A percentile compares a stretch with the other conserved stretches of the same genome.
These are phyloP conservation scores for Diarsia brunnea DNA, from an alignment of 2,888 invertebrate species.

Conservation along the genomic window DNA sequence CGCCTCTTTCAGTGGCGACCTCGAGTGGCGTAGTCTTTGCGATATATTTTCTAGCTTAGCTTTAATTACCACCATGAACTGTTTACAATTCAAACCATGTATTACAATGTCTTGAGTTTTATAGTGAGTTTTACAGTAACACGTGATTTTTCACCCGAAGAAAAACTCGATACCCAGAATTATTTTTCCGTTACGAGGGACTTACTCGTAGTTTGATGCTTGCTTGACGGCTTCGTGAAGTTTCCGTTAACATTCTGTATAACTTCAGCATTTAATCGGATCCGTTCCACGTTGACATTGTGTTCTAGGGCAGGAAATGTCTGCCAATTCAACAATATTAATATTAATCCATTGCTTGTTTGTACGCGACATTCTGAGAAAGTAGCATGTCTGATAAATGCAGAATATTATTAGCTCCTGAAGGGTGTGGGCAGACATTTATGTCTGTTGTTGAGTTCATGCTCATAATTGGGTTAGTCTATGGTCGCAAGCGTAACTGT, in stretches of 20 bases:
- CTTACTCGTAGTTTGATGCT: too few species aligned
- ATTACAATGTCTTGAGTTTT: too few species aligned
- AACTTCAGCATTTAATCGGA: background rate
- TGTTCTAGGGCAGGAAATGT: conserved; percentile 5
- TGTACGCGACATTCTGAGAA: background rate
- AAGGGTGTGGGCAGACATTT: conserved; percentile 15
- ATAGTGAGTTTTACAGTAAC: too few species aligned
- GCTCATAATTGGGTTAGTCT: background rate
- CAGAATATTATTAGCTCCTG: conserved; percentile 9
- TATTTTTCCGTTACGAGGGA: too few species aligned
- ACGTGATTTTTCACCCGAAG: too few species aligned
- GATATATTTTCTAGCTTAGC: too few species aligned
- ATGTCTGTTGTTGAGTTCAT: background rate
- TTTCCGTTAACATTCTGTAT: too few species aligned
- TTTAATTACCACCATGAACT: too few species aligned
- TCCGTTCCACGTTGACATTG: conserved; percentile 2
- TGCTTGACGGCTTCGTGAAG: too few species aligned
- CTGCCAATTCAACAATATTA: conserved; percentile 3
- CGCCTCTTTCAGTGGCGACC: background rate
- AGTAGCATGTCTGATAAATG: conserved; percentile 5
- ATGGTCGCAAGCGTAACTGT: background rate
- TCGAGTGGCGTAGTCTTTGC: background rate
- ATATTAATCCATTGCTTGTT: background rate
- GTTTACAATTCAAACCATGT: too few species aligned
- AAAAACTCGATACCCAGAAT: too few species aligned